Percentiles rank a stretch among this genome's conserved stretches.
These are phyloP conservation scores for Myiopsitta monachus DNA, from an alignment of 2,113 vertebrate species.

Conservation along the genomic window DNA sequence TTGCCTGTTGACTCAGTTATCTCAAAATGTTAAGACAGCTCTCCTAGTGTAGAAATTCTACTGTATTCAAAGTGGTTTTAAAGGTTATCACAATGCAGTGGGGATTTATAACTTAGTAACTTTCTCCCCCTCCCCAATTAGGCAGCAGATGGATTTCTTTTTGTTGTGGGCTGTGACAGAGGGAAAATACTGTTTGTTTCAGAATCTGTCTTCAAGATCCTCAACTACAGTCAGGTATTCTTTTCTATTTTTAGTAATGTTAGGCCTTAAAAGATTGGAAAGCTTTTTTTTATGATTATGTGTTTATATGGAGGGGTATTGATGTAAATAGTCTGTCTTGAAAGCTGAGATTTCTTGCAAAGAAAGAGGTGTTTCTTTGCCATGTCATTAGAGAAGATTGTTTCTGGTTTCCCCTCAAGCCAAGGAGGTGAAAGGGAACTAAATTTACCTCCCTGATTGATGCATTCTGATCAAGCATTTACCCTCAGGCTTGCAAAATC, in stretches of 20 bases:
- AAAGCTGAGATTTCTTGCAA: neutral
- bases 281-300: neutral
- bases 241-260: neutral
- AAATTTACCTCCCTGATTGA: neutral
- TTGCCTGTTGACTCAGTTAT: conserved; percentile 24
- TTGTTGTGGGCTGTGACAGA: conserved; percentile 97
- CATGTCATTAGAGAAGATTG: neutral
- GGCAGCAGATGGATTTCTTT: conserved; percentile 98
- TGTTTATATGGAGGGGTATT: neutral
- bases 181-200: conserved; percentile 99
- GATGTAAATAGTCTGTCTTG: neutral
- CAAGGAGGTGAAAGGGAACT: neutral
- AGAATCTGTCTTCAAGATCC: conserved; percentile 98
- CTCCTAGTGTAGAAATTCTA: neutral
- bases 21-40: conserved; percentile 6
- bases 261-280: neutral
- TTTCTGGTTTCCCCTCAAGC: neutral
- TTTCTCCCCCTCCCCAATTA: conserved; percentile 61
- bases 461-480: neutral
- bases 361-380: neutral
- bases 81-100: neutral
- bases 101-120: conserved; percentile 18
- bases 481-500: neutral
- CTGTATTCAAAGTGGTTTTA: neutral
- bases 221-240: conserved; percentile 97